Conservation (phyloP, 1,140 invertebrate species). For the Sweltsa coloradensis region DNA sequence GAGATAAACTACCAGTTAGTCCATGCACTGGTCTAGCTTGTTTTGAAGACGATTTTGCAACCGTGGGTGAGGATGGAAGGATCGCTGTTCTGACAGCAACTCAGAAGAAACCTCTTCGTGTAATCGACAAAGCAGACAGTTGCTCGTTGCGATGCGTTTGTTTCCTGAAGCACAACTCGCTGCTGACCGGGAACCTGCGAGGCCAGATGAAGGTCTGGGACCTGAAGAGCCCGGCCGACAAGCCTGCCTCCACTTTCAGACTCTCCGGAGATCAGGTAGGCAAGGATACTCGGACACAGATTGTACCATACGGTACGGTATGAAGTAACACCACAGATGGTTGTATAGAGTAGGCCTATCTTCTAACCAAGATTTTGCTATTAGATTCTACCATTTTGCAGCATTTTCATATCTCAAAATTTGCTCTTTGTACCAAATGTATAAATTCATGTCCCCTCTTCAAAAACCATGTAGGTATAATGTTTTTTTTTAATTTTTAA, state of each 20-base stretch:
- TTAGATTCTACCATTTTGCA: too few species aligned
- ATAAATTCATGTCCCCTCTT: too few species aligned
- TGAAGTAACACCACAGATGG: too few species aligned
- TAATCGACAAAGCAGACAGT: constrained; percentile 64
- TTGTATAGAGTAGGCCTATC: too few species aligned
- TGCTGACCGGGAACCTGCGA: constrained; percentile 67
- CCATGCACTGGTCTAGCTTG: constrained; percentile 53
- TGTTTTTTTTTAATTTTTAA: too few species aligned
- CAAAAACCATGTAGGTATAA: too few species aligned
- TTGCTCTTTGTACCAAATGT: too few species aligned
- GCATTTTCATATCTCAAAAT: too few species aligned
- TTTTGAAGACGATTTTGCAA: constrained; percentile 57
- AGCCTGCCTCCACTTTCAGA: constrained; percentile 46
- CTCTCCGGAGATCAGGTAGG: constrained; percentile 48
- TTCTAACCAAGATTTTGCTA: too few species aligned
- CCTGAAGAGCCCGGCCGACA: constrained; percentile 43
- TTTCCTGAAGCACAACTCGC: constrained; percentile 64
- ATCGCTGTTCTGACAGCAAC: constrained; percentile 54
- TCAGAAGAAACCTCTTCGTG: constrained; percentile 42
- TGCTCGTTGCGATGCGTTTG: constrained; percentile 63
- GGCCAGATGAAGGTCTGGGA: constrained; percentile 85
- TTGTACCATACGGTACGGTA: too few species aligned
- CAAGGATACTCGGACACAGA: constrained; percentile 20
- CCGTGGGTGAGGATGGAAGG: constrained; percentile 72
- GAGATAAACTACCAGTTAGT: too few species aligned